Evolutionary conservation across 2,797 vertebrate genomes (phyloP).

Genomic region (Knipowitschia caucasica): DNA sequence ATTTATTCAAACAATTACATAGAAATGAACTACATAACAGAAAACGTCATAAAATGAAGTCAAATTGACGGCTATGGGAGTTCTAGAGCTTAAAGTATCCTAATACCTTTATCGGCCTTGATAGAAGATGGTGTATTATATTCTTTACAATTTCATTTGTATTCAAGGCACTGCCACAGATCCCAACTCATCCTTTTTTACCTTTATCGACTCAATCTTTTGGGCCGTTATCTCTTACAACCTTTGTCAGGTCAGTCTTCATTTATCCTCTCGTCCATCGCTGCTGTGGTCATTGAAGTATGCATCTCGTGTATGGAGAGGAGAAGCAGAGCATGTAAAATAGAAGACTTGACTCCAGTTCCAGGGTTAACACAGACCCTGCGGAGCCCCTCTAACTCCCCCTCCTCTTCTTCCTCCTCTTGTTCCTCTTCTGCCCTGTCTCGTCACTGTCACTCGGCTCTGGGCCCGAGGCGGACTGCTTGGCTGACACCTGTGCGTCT

Average conservation of each 20-base stretch:
- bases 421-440: constrained; percentile 54
- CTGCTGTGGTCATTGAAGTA: constrained; percentile 22
- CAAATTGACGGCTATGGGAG: too few species aligned
- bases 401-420: constrained; percentile 32
- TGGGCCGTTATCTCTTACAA: not conserved
- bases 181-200: not conserved
- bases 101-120: too few species aligned
- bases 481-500: constrained; percentile 64
- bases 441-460: constrained; percentile 58
- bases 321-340: constrained; percentile 8
- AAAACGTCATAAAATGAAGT: too few species aligned
- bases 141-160: not conserved
- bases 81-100: too few species aligned
- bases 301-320: constrained; percentile 23
- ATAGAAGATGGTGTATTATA: too few species aligned
- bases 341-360: constrained; percentile 24
- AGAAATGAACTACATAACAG: too few species aligned
- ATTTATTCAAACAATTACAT: too few species aligned
- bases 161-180: not conserved
- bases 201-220: not conserved
- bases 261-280: constrained; percentile 15
- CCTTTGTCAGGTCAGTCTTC: constrained; percentile 13
- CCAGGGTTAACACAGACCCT: constrained; percentile 35
- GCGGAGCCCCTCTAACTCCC: constrained; percentile 36
- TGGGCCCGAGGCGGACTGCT: constrained; percentile 62